Evolutionary conservation across 2,888 invertebrate species (phyloP), one percentile per base, ranked within the genome.

Genomic region (Dugesia japonica): DNA sequence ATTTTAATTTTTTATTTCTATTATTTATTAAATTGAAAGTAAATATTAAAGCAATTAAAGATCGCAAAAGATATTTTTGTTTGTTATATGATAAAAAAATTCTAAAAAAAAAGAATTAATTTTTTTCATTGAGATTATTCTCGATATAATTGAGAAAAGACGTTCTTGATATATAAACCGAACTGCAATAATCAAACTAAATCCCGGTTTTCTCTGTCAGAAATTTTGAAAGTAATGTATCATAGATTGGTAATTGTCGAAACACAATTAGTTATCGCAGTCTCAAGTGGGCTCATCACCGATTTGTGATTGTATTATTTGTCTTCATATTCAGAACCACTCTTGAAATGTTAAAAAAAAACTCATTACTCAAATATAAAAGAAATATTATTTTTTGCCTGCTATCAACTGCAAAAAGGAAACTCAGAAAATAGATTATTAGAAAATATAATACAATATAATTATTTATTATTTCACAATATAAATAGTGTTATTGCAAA

Each of bases 221-320:
- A 38, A 56, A 56, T 13, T 56, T n/a, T 23, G 23, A 56, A 56
- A 4, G 56, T n/a, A 56, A n/a, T n/a, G 56, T 56, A 56, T 56
- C 56, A n/a, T 56, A 4, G 56, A 56, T 56, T 56, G 56, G n/a
- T 56, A 56, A 56, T 56, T 56, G n/a, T 13, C 56, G 56, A 56
- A 56, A 56, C 56, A n/a, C 56, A 56, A 56, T 56, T 56, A 56
- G 56, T 56, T 56, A 20, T 56, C 4, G 23, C 56, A 56, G 56
- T 56, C 56, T 56, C 56, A 56, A 56, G 56, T 56, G 56, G 56
- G 56, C 56, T 56, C 56, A 56, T 56, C 56, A n/a, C 56, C 56
- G 56, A 56, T 56, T 56, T 56, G 56, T 56, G 56, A 56, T 56
- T 23, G 56, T 56, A 56, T 56, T 56, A 56, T 56, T 20, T 56